phyloP scores from a whole-genome alignment of 2,797 vertebrate genomes.

The Acrocephalus scirpaceus region DNA sequence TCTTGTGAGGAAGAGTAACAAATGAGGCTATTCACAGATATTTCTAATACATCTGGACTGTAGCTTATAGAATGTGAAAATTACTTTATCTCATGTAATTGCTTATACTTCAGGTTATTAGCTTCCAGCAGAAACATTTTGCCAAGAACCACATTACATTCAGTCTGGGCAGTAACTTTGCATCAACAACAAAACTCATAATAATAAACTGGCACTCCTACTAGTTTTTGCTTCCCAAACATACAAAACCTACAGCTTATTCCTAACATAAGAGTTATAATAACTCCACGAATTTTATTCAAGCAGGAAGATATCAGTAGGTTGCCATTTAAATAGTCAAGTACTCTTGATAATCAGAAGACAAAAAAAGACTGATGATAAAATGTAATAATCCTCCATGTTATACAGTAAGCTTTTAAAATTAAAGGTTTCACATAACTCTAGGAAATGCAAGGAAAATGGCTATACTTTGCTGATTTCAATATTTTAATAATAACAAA shows the following conservation, averaged over 20 bases:
- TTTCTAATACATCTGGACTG: background rate
- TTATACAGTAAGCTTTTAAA: background rate
- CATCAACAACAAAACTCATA: background rate
- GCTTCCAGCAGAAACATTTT: background rate
- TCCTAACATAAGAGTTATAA: background rate
- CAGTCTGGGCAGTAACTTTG: background rate
- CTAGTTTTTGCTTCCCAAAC: background rate
- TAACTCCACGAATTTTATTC: background rate
- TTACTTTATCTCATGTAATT: background rate
- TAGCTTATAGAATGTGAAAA: background rate
- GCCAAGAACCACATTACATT: background rate
- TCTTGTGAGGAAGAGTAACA: background rate
- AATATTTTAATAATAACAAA: background rate
- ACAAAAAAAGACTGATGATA: background rate
- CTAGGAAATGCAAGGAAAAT: background rate
- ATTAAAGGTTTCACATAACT: background rate
- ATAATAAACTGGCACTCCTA: background rate
- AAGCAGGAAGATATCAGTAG: background rate
- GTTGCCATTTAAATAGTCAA: background rate
- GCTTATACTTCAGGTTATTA: background rate
- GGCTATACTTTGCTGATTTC: background rate
- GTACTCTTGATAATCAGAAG: background rate
- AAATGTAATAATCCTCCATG: background rate
- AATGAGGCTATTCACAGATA: background rate
- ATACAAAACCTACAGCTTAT: background rate